These are phyloP conservation scores for Cephus pulcher DNA, from an alignment of 2,888 invertebrate genomes.

Conservation along the genomic window DNA sequence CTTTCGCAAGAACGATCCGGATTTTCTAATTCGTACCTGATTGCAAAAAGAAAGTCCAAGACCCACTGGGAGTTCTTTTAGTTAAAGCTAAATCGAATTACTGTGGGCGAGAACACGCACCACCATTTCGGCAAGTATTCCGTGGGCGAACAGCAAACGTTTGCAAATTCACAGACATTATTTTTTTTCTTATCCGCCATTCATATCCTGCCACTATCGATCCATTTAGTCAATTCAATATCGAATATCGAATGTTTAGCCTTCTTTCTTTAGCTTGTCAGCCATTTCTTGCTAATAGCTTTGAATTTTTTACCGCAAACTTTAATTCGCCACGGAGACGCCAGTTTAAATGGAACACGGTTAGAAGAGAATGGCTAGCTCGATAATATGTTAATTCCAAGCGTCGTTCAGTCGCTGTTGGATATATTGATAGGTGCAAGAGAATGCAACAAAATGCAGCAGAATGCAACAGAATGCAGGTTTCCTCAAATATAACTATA, in stretches of 20 bases:
- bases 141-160: conserved; percentile 21
- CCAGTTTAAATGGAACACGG: conserved; percentile 21
- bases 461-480: not conserved
- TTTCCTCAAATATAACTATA: not conserved
- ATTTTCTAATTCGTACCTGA: not conserved
- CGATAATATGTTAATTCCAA: conserved; percentile 39
- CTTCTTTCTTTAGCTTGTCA: not conserved
- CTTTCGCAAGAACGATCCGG: not conserved
- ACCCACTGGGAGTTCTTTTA: not conserved
- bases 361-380: conserved; percentile 34
- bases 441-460: not conserved
- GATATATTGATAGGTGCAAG: not conserved
- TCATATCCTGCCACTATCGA: not conserved
- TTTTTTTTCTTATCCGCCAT: not conserved
- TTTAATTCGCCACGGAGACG: not conserved
- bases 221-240: not conserved
- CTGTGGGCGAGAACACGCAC: not conserved
- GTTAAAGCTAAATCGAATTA: not conserved
- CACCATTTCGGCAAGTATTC: not conserved
- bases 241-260: not conserved
- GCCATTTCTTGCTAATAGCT: not conserved
- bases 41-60: not conserved
- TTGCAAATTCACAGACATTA: conserved; percentile 24
- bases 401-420: not conserved
- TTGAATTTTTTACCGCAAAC: not conserved